Base-by-base conservation (phyloP, 2,888 invertebrate genomes). In the Epistrophe eligans region DNA sequence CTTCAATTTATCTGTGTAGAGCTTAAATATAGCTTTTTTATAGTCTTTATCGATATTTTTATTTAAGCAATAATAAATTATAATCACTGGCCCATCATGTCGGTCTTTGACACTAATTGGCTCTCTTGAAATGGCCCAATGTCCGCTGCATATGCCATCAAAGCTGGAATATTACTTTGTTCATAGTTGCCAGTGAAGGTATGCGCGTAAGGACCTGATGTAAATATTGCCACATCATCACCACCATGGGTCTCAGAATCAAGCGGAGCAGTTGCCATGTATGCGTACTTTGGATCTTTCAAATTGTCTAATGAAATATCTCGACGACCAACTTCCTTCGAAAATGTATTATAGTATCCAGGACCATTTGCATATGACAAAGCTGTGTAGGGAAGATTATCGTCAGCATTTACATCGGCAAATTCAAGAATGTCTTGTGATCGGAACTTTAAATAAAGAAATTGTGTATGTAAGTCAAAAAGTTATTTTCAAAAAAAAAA, bases 211-310 rank as follows among this genome's bases (percentile, higher is more conserved):
- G 97, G 97, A 28, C 96, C 97, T 4, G 93, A 93, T 0, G 97
- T 97, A 91, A 95, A 97, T 0, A 97, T 95, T 0, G 95, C 95
- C 0, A 97, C 97, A 91, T 97, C 97, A 89, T 97, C 97, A 0
- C 96, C 96, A 0, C 96, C 96, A 89, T 97, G 97, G 0, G 96
- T 96, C 90, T 96, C 96, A 0, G 94, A 92, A 0, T 90, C 48
- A 32, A 95, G 93, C 0, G 96, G 96, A 0, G 95, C 95, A 4
- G 95, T 92, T 0, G 96, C 93, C 7, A 96, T 95, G 90, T 94
- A 95, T 0, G 93, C 92, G 58, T 90, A 92, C 9, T 90, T 80
- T 4, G 91, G 89, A 88, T 92, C 58, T 0, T 85, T 58, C 0
- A 91, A 90, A 32, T 90, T 73, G 71, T 91, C 89, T 0, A 82